Evolutionary conservation across 2,113 vertebrate species (phyloP), one percentile per base, ranked within the genome.

Genomic region (Trichechus manatus): DNA sequence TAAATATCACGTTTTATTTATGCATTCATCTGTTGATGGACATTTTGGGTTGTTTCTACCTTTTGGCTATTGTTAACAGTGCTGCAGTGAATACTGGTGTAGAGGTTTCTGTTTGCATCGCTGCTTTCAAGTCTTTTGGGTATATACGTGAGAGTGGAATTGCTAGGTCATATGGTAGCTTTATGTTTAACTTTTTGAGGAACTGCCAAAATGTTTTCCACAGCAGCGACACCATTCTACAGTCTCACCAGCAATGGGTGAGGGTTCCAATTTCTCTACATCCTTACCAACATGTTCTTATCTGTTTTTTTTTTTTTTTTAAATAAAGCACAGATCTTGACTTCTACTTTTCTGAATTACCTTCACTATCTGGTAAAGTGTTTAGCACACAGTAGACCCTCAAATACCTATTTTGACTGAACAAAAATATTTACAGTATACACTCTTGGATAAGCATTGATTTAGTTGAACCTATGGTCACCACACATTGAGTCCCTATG

Each of bases 331-430:
- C n/a, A 8, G 39, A 95, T 23, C 42, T 9, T 79, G 23, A 79
- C 36, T 86, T 91, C 42, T 72, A 64, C 17, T 42, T 93, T 86
- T 89, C 39, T 1, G 0, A 94, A 85, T 42, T 80, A 79, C 61
- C 42, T 95, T 92, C 6, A 22, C 11, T 50, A 87, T 50, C 31
- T 89, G 22, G 19, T 72, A 93, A 93, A 80, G 94, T 68, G 53
- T 72, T 83, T 56, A 56, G 25, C 44, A 94, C 33, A 79, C 0
- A n/a, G 36, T 5, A 91, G 78, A 70, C 2, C 8, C 50, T 61
- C n/a, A 68, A 68, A 42, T 84, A 82, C 56, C 74, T 75, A 42
- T 74, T 94, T 11, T 64, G 23, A 84, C 0, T 63, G 64, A 95
- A 74, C 53, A 90, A 63, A 23, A 8, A 89, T 68, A 64, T 53